A percentile compares a stretch with the other conserved stretches of the same genome.
Evolutionary conservation across 2,888 invertebrate species (phyloP).

Genomic region (Drosophila suboccidentalis): DNA sequence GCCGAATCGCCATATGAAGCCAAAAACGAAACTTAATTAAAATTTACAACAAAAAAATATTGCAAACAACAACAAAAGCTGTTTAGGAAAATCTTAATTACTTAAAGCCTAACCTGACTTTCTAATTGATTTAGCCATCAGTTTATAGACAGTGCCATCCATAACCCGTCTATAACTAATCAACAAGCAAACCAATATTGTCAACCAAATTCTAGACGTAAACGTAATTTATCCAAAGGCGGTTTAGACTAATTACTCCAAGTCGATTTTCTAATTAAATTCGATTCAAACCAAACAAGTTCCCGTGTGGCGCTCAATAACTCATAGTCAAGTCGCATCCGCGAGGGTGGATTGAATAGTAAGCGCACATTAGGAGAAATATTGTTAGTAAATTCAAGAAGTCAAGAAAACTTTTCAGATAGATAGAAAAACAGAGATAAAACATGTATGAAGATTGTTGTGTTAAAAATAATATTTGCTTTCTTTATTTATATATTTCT

Average conservation of each 20-base stretch:
- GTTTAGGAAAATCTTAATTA: conserved; percentile 55
- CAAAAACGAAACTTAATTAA: conserved; percentile 68
- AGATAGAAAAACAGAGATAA: too few relatives aligned
- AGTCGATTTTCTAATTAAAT: conserved; percentile 52
- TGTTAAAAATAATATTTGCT: neutral
- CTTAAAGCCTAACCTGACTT: conserved; percentile 37
- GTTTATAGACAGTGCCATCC: conserved; percentile 7
- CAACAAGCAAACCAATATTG: conserved; percentile 12
- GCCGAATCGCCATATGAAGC: conserved; percentile 50
- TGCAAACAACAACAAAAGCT: conserved; percentile 15
- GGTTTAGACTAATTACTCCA: conserved; percentile 52
- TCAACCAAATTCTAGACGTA: conserved; percentile 7
- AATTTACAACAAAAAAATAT: conserved; percentile 46
- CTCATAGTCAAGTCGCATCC: conserved; percentile 19
- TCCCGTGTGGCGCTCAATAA: conserved; percentile 37
- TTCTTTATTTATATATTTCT: neutral
- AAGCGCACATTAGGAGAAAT: neutral
- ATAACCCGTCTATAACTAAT: conserved; percentile 6
- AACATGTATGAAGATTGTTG: too few relatives aligned
- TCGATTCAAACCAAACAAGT: conserved; percentile 43
- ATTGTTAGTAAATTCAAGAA: neutral
- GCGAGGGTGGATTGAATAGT: conserved; percentile 23
- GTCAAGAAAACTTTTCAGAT: too few relatives aligned
- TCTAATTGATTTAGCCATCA: conserved; percentile 61
- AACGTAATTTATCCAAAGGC: conserved; percentile 29